phyloP scores from a whole-genome alignment of 2,888 invertebrate species.

The Temnothorax ravouxi region DNA sequence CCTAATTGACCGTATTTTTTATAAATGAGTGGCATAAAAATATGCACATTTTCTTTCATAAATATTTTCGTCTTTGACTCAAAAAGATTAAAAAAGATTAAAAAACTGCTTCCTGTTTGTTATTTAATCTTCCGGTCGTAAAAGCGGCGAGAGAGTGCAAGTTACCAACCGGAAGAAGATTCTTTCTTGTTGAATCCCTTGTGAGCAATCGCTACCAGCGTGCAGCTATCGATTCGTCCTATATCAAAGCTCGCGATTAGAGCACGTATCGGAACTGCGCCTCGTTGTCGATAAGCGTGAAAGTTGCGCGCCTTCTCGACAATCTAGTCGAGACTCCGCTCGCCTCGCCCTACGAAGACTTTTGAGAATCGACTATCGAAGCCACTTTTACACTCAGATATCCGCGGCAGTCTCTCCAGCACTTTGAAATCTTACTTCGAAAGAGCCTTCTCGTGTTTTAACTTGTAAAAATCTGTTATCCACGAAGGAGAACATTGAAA shows the following conservation, averaged over 20 bases:
- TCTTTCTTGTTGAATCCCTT: slow-evolving; percentile 24
- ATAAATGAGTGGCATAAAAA: not conserved
- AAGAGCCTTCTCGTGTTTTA: slow-evolving; percentile 78
- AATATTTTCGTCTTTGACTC: not conserved
- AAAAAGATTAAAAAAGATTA: not conserved
- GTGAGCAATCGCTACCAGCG: slow-evolving; percentile 25
- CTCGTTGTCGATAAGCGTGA: slow-evolving; percentile 46
- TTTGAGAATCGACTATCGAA: slow-evolving; percentile 49
- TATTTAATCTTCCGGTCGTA: slow-evolving; percentile 15
- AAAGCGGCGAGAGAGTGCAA: not conserved
- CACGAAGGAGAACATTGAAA: not conserved
- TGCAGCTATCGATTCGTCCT: slow-evolving; percentile 45
- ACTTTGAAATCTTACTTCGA: slow-evolving; percentile 69
- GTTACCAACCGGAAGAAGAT: slow-evolving; percentile 3
- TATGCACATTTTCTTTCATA: not conserved
- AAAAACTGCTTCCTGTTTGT: not conserved
- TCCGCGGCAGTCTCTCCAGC: slow-evolving; percentile 41
- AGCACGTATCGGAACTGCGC: slow-evolving; percentile 52
- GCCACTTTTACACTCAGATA: slow-evolving; percentile 63
- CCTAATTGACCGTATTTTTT: not conserved
- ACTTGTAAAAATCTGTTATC: slow-evolving; percentile 41
- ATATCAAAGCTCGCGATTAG: slow-evolving; percentile 44
- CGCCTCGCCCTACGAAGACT: slow-evolving; percentile 9
- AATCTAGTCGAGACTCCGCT: slow-evolving; percentile 33
- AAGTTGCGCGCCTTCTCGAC: slow-evolving; percentile 39